Evolutionary conservation across 2,797 vertebrate species (phyloP), one percentile per base, ranked within the genome.

Genomic region (Tiaroga cobitis): DNA sequence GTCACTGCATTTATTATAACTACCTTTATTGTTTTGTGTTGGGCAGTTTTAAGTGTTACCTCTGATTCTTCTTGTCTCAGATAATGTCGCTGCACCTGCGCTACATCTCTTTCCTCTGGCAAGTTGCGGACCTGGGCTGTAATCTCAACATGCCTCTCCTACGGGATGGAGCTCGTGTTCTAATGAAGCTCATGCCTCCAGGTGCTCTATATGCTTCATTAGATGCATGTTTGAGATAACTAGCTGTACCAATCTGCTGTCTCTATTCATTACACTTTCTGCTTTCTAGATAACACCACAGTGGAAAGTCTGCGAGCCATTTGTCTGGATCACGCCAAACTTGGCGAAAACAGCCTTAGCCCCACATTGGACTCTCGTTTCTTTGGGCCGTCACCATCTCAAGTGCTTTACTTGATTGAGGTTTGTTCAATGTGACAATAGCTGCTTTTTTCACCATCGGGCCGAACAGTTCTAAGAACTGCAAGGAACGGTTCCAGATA

Each of bases 131-230:
- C 91, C 94, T 99, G 86, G 98, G 98, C 88, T 99, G 98, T 93
- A 98, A 95, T 91, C 95, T 99, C 90, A 99, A 97, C 94, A 99
- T 99, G 98, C 97, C 98, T 61, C 96, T 97, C 85, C 96, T 99
- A 84, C 94, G 98, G 93, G 98, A 99, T 91, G 98, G 98, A 90
- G 98, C 98, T 91, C 95, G 98, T 86, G 95, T 99, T 89, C 97
- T 99, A 89, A 99, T 99, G 98, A 99, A 99, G 90, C 97, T 99
- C 88, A 99, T 99, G 98, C 98, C 98, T 81, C 98, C 98, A 94
- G 98, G 98, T 99, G 94, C 90, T 78, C 32, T 63, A 75, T 29
- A 49, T 11, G 26, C 70, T 49, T 18, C 49, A 54, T 78, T 24
- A 69, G 77, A 18, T 80, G 8, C 51, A 73, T 69, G 79, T 7